Percentiles rank a stretch among this genome's conserved stretches.
phyloP scores from a whole-genome alignment of 2,888 invertebrate genomes.

The Didymodactylos carnosus region DNA sequence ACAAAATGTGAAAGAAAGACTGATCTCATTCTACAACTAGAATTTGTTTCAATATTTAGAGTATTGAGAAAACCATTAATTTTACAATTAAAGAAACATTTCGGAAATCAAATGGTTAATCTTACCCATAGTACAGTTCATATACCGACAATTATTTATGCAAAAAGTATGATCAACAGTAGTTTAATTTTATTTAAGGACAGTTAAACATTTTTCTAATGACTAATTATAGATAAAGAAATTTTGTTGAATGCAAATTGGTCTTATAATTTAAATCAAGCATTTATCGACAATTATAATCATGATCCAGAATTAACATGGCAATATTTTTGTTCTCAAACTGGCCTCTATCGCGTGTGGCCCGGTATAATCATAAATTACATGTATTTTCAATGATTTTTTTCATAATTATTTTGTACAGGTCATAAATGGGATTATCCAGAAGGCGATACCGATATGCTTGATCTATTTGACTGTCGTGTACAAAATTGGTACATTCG shows the following conservation, averaged over 20 bases:
- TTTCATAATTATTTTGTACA: slow-evolving; percentile 8
- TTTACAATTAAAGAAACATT: background rate
- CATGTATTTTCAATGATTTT: background rate
- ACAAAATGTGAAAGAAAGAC: too few species aligned
- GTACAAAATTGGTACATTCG: slow-evolving; percentile 85
- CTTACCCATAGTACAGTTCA: slow-evolving; percentile 62
- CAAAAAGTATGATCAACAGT: slow-evolving; percentile 25
- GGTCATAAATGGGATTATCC: slow-evolving; percentile 48
- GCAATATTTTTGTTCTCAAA: slow-evolving; percentile 90
- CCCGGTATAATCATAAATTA: slow-evolving; percentile 41
- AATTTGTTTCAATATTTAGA: background rate
- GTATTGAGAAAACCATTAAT: background rate
- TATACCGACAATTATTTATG: slow-evolving; percentile 78
- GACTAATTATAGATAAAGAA: slow-evolving; percentile 23
- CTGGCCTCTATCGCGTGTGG: slow-evolving; percentile 74
- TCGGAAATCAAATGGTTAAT: background rate
- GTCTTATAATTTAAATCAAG: slow-evolving; percentile 63
- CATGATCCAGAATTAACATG: slow-evolving; percentile 73
- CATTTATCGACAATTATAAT: slow-evolving; percentile 63
- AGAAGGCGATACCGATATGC: slow-evolving; percentile 27
- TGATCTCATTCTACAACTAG: too few species aligned
- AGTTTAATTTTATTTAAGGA: background rate
- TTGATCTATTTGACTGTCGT: slow-evolving; percentile 73
- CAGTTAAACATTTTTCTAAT: background rate
- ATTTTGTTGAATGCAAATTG: slow-evolving; percentile 75